phyloP scores from a whole-genome alignment of 2,888 invertebrate genomes.

The Drosophila greeni region DNA sequence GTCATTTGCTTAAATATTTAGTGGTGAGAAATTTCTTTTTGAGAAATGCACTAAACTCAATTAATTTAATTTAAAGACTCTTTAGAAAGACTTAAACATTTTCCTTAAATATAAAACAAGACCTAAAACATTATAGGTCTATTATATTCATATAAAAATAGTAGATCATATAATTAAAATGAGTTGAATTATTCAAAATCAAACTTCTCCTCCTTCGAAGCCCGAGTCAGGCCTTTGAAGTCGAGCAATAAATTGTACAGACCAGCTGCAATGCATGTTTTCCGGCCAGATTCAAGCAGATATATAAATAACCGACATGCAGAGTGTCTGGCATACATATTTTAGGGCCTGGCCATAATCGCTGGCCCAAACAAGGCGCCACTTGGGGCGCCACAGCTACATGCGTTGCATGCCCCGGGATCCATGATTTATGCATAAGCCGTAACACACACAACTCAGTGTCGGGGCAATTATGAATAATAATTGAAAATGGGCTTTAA shows the following conservation, averaged over 20 bases:
- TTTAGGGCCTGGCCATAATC: constrained; percentile 34
- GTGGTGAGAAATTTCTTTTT: not conserved
- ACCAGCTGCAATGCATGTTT: constrained; percentile 13
- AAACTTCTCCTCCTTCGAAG: not conserved
- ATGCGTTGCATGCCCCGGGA: constrained; percentile 58
- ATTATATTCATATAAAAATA: not conserved
- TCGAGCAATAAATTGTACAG: not conserved
- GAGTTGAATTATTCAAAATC: not conserved
- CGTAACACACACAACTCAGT: not conserved
- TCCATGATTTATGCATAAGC: constrained; percentile 59
- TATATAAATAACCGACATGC: constrained; percentile 2
- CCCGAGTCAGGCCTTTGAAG: too few species aligned
- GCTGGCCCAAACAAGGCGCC: constrained; percentile 35
- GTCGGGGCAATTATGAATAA: constrained; percentile 46
- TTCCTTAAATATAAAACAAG: not conserved
- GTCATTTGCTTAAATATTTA: not conserved
- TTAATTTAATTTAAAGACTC: not conserved
- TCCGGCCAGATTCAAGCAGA: constrained; percentile 1
- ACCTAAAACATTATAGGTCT: not conserved
- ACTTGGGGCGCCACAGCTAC: constrained; percentile 15
- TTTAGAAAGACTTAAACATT: not conserved
- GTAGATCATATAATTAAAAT: not conserved
- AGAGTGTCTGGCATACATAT: constrained; percentile 5
- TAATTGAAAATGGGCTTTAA: constrained; percentile 44
- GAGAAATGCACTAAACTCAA: too few species aligned